Conservation (phyloP, 2,797 vertebrate genomes). For the Sebastes taczanowskii region DNA sequence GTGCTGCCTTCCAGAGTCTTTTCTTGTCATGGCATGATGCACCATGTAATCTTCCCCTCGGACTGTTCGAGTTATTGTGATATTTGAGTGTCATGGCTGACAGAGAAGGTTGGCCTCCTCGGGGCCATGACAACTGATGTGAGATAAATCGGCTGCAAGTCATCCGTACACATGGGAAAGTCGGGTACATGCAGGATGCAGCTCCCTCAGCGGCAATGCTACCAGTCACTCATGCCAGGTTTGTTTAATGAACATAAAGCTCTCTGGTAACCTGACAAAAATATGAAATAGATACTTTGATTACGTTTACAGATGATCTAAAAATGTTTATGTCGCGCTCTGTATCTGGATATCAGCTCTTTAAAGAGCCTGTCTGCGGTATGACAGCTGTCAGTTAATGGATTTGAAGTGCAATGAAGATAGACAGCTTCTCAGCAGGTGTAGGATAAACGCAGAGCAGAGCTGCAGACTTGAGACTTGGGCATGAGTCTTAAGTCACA, state of each 20-base stretch:
- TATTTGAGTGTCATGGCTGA: constrained; percentile 52
- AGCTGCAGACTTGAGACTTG: neutral
- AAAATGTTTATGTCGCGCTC: neutral
- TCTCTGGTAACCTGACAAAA: neutral
- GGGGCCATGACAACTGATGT: constrained; percentile 38
- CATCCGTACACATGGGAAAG: neutral
- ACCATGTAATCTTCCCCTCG: constrained; percentile 59
- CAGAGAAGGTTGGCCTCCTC: constrained; percentile 47
- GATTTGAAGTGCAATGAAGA: neutral
- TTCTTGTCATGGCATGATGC: constrained; percentile 54
- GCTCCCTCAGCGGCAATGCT: neutral
- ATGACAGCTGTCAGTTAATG: neutral
- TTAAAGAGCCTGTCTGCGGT: neutral
- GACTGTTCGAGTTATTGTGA: constrained; percentile 51
- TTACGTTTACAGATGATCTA: neutral
- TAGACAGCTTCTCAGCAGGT: neutral
- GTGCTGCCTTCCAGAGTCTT: constrained; percentile 37
- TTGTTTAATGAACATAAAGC: neutral
- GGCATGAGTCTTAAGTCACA: neutral
- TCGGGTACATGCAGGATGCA: neutral
- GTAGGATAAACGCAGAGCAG: neutral
- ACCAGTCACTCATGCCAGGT: neutral
- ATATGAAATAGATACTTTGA: neutral
- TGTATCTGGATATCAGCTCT: neutral
- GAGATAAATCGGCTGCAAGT: constrained; percentile 31